Evolutionary conservation across 1,140 invertebrate genomes (phyloP), one percentile per base, ranked within the genome.

Genomic region (Hesperophylax magnus): DNA sequence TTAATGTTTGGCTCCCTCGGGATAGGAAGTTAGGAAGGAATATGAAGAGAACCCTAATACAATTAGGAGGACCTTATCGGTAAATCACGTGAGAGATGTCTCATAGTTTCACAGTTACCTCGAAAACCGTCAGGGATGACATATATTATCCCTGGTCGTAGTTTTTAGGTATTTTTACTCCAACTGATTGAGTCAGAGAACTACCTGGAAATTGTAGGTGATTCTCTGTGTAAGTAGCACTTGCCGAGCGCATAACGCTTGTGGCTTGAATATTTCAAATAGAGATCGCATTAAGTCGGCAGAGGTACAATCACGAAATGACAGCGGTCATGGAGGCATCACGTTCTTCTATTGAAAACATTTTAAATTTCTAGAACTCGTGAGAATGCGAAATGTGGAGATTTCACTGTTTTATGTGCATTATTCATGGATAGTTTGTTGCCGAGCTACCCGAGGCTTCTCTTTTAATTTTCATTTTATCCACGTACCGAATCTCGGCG

Each of bases 301-400:
- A 34, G 63, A 72, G 17, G 47, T 9, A 54, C 47, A 24, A 22
- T 72, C 69, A 72, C 52, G 69, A 52, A 71, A 71, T 71, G 67
- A 71, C 67, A 71, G 67, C 39, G 67, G 67, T 72, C 69, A 72
- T 27, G 69, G 69, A 56, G 47, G 18, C 69, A 72, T 56, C 69
- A 72, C 69, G 69, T 53, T 72, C 18, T 72, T 53, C 20, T 18
- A 24, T n/a, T 14, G 47, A 54, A 24, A 18, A 53, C 20, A 22
- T 72, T 72, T 53, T 17, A 56, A 53, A 54, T 72, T 53, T 72
- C 67, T 71, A 71, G 52, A 53, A 56, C 69, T 72, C 69, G 69
- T 72, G 69, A 72, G 69, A 72, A 72, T 24, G 69, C 15, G 69
- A 72, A 72, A 72, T 53, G 69, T 53, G 69, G n/a, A 72, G 24